Evolutionary conservation across 92 coral and sea anemone species (phyloP), one percentile per base, ranked within the genome.

Genomic region (Phenganax marumi): DNA sequence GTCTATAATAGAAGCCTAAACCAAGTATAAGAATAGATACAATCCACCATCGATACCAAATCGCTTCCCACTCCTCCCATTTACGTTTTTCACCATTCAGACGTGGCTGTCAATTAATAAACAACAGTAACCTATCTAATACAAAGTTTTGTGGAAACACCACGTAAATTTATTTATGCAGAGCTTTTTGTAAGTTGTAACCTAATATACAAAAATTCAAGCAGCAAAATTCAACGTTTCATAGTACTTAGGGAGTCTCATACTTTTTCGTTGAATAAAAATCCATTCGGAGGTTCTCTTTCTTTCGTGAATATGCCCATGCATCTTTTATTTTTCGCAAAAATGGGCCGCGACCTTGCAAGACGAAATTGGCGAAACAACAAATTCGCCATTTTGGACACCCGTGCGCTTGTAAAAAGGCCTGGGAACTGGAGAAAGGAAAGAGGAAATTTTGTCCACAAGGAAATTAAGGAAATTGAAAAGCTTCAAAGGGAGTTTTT

Each of bases 281-380:
- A 95, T 65, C 98, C 98, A 50, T 95, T 95, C 17, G 98, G 98
- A 53, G 93, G 97, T 78, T 95, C 98, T 76, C 98, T 95, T 68
- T 92, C 91, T 46, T 91, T 92, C 2, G 95, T 90, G 66, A 95
- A 92, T 23, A 95, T 89, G 75, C 97, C 92, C 83, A 49, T 78
- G 53, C 83, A 78, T 33, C 83, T 78, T 78, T 62, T 78, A 63
- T 63, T 78, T 46, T 10, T 23, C 72, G 57, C 33, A 8, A 78
- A 60, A 48, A 78, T 58, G 19, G 73, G 26, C 83, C 16, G 83
- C 18, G 60, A 47, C 26, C 83, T 61, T 50, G 68, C 50, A 48
- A 56, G 82, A 22, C 82, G 82, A 77, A 72, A 49, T 17, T 72
- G 77, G 77, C 77, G 77, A 52, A 61, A 78, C 83, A 78, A 43